Evolutionary conservation across 2,113 vertebrate genomes (phyloP).

Genomic region (Bungarus multicinctus): DNA sequence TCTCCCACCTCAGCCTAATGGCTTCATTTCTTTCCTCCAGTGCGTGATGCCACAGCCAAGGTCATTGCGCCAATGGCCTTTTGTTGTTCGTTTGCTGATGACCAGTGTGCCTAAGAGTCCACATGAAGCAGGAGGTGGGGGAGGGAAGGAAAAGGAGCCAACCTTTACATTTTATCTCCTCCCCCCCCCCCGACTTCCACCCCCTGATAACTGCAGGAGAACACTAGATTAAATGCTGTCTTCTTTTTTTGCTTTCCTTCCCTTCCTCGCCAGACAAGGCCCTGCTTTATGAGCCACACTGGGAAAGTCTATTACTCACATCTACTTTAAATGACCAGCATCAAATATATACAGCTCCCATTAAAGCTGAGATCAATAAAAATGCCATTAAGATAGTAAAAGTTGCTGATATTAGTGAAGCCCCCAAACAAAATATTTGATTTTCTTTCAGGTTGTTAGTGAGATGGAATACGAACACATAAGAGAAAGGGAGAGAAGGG

Average conservation of each 20-base stretch:
- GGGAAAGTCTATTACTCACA: slow-evolving; percentile 96
- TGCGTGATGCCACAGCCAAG: slow-evolving; percentile 99
- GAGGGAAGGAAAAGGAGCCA: slow-evolving; percentile 44
- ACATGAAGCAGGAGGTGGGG: slow-evolving; percentile 27
- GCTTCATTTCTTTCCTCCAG: slow-evolving; percentile 99
- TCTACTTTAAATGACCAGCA: slow-evolving; percentile 94
- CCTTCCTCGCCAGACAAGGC: slow-evolving; percentile 80
- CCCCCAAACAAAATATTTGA: slow-evolving; percentile 98
- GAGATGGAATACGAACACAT: slow-evolving; percentile 79
- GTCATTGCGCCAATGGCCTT: slow-evolving; percentile 95
- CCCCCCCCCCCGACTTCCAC: slow-evolving; percentile 58
- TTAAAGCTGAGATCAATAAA: slow-evolving; percentile 96
- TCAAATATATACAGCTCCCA: slow-evolving; percentile 96
- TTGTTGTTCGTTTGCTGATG: slow-evolving; percentile 96
- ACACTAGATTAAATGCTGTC: slow-evolving; percentile 87
- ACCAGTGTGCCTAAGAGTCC: slow-evolving; percentile 77
- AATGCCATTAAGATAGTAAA: slow-evolving; percentile 96
- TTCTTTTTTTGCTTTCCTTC: slow-evolving; percentile 69
- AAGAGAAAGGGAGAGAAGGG: slow-evolving; percentile 72
- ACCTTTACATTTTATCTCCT: slow-evolving; percentile 76
- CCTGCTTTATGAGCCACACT: slow-evolving; percentile 89
- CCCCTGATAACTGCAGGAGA: slow-evolving; percentile 77
- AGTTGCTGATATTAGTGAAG: slow-evolving; percentile 96
- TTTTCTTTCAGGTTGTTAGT: slow-evolving; percentile 91
- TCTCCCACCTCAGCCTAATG: slow-evolving; percentile 98